Evolutionary conservation across 2,113 vertebrate genomes (phyloP).

Genomic region (Larimichthys crocea): DNA sequence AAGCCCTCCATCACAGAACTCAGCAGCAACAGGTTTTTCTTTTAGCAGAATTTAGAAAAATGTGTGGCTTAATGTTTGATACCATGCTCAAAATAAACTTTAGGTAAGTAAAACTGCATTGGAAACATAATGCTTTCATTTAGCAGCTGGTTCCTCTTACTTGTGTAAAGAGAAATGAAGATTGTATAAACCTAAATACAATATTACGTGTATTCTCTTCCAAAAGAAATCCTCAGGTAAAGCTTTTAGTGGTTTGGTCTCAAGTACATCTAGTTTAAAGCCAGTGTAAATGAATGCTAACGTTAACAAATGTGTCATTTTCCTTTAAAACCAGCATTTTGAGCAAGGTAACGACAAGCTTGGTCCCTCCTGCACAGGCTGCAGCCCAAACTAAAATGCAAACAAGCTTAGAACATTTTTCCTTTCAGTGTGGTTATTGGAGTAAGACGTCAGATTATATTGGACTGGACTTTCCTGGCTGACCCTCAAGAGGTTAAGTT

Average conservation of each 20-base stretch:
- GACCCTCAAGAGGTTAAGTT: conserved; percentile 61
- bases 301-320: conserved; percentile 39
- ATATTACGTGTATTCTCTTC: background rate
- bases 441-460: conserved; percentile 63
- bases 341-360: conserved; percentile 44
- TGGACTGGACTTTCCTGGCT: conserved; percentile 70
- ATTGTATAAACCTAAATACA: background rate
- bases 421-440: conserved; percentile 57
- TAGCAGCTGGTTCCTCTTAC: background rate
- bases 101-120: background rate
- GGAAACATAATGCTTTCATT: background rate
- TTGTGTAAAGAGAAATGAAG: background rate
- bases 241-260: conserved; percentile 14
- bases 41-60: background rate
- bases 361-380: conserved; percentile 7
- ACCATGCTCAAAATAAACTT: background rate
- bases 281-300: conserved; percentile 49
- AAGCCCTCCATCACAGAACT: conserved; percentile 51
- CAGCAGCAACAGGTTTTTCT: no score
- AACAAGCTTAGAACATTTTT: conserved; percentile 55
- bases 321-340: conserved; percentile 32
- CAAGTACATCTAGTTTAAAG: conserved; percentile 20
- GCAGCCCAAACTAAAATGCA: conserved; percentile 38
- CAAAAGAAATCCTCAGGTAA: background rate
- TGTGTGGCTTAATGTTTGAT: background rate